Evolutionary conservation across 2,888 invertebrate species (phyloP).

Genomic region (Acronicta psi): DNA sequence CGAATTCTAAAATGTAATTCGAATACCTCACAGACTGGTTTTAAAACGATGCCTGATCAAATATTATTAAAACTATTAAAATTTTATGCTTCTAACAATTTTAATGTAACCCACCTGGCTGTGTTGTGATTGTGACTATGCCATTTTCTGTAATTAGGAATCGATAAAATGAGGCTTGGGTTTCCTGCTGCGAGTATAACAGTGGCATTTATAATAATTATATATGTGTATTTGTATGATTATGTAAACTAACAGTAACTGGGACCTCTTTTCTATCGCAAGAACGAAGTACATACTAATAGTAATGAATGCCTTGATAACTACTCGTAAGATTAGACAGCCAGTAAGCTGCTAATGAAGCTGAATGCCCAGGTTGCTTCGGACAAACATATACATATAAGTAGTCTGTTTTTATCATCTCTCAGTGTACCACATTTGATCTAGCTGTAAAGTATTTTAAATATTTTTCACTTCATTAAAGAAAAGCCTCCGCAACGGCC

Average conservation of each 20-base stretch:
- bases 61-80: conserved; percentile 38
- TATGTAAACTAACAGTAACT: neutral
- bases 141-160: conserved; percentile 34
- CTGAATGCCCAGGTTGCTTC: no score
- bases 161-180: conserved; percentile 31
- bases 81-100: conserved; percentile 38
- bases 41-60: conserved; percentile 27
- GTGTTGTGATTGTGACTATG: conserved; percentile 4
- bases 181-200: conserved; percentile 49
- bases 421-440: no score
- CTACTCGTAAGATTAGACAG: no score
- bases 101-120: conserved; percentile 4
- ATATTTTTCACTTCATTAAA: no score
- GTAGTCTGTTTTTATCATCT: no score
- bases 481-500: no score
- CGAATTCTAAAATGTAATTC: conserved; percentile 24
- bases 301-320: no score
- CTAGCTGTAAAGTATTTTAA: no score
- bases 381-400: no score
- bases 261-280: no score
- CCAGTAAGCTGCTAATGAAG: no score
- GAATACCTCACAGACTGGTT: conserved; percentile 41
- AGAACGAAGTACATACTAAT: no score
- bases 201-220: conserved; percentile 8
- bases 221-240: neutral